Percentiles rank a stretch among this genome's conserved stretches.
These are phyloP conservation scores for Chionomys nivalis DNA, from an alignment of 2,113 vertebrate species.

Conservation along the genomic window DNA sequence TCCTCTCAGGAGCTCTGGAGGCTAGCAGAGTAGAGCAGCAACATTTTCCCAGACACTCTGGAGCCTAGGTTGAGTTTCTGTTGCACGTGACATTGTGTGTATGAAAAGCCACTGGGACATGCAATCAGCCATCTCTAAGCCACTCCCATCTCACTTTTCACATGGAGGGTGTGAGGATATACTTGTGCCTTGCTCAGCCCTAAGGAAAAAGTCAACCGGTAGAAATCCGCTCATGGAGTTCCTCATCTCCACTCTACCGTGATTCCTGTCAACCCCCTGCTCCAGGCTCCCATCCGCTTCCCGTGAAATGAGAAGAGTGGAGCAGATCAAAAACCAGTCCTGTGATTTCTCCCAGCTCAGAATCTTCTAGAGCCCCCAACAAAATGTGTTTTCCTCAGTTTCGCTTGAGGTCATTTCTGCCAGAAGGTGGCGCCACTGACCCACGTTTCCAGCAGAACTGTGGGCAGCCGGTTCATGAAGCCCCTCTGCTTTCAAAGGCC, in stretches of 20 bases:
- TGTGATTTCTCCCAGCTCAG: neutral
- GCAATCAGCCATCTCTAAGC: neutral
- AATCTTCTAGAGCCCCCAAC: neutral
- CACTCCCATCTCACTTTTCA: neutral
- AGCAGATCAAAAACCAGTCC: neutral
- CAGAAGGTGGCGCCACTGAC: conserved; percentile 71
- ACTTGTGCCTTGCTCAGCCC: neutral
- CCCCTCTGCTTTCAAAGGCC: neutral
- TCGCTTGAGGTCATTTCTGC: neutral
- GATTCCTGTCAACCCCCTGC: neutral
- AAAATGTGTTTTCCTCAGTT: conserved; percentile 4
- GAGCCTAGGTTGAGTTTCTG: neutral
- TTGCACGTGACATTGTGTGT: neutral
- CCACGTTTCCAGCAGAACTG: neutral
- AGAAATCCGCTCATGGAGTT: neutral
- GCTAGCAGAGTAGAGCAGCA: neutral
- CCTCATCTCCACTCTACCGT: neutral
- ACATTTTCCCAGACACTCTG: neutral
- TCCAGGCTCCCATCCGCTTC: neutral
- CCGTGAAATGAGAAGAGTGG: neutral
- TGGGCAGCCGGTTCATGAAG: neutral
- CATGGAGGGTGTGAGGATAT: neutral
- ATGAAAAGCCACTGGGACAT: neutral
- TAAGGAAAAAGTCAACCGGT: neutral
- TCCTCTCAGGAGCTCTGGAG: neutral